Evolutionary conservation across 2,113 vertebrate species (phyloP).

Genomic region (Fregetta grallaria): DNA sequence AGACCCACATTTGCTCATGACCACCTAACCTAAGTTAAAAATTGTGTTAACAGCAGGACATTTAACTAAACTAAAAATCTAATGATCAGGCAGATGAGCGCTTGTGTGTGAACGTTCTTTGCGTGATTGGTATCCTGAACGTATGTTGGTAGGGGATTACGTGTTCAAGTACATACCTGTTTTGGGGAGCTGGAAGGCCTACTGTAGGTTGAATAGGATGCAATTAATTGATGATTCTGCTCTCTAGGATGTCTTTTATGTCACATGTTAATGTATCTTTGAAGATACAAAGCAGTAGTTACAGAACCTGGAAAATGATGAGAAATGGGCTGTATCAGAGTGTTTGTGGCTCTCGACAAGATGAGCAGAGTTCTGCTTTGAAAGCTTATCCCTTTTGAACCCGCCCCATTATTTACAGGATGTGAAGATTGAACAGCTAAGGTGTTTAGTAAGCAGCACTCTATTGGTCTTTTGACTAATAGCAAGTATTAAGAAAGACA

Average conservation of each 20-base stretch:
- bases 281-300: not conserved
- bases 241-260: not conserved
- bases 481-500: not conserved
- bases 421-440: not conserved
- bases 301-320: not conserved
- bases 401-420: not conserved
- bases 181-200: not conserved
- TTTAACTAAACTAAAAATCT: not conserved
- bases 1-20: not conserved
- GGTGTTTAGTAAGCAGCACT: not conserved
- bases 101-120: not conserved
- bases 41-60: not conserved
- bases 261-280: not conserved
- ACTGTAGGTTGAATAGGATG: rapidly evolving
- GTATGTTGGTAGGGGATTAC: not conserved
- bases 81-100: not conserved
- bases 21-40: not conserved
- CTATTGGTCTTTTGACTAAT: conserved; percentile 5
- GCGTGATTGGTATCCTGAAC: not conserved
- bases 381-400: not conserved
- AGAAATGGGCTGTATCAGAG: not conserved
- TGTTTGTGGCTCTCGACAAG: not conserved
- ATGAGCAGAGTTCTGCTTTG: not conserved
- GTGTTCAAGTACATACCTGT: not conserved
- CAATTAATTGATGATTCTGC: not conserved